phyloP scores from a whole-genome alignment of 2,888 invertebrate genomes.

The Alcis repandata region DNA sequence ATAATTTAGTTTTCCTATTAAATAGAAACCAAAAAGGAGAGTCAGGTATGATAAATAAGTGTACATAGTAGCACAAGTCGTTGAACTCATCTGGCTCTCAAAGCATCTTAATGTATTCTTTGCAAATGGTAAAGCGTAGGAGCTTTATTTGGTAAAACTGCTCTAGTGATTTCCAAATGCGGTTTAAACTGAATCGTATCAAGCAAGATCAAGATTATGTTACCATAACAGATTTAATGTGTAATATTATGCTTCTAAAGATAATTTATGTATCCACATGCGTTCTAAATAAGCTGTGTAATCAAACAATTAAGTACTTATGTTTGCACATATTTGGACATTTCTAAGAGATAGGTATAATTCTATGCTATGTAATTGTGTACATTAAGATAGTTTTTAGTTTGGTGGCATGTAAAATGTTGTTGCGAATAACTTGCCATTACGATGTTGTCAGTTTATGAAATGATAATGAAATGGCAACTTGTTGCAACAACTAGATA shows the following conservation, averaged over 20 bases:
- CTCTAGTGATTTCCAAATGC: constrained; percentile 46
- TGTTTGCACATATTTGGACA: constrained; percentile 28
- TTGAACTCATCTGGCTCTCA: constrained; percentile 63
- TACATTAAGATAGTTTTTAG: constrained; percentile 22
- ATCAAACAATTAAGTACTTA: constrained; percentile 30
- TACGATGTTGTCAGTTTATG: constrained; percentile 44
- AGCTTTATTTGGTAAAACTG: constrained; percentile 50
- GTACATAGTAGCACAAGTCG: constrained; percentile 52
- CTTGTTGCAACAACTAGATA: constrained; percentile 77
- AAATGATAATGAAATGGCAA: constrained; percentile 67
- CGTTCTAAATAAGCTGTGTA: constrained; percentile 28
- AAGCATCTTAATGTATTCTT: constrained; percentile 56
- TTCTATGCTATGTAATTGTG: constrained; percentile 14
- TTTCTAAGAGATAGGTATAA: constrained; percentile 16
- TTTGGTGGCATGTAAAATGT: constrained; percentile 65
- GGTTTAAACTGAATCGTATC: constrained; percentile 47
- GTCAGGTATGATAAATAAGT: constrained; percentile 37
- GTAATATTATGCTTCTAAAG: constrained; percentile 26
- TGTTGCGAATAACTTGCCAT: constrained; percentile 82
- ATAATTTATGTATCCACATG: constrained; percentile 20
- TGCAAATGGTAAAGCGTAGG: constrained; percentile 61
- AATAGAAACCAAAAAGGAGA: constrained; percentile 38
- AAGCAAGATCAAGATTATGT: constrained; percentile 50
- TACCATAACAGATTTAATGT: constrained; percentile 34
- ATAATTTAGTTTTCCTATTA: constrained; percentile 39